phyloP scores from a whole-genome alignment of 2,888 invertebrate species.

The Harpagoxenus sublaevis region DNA sequence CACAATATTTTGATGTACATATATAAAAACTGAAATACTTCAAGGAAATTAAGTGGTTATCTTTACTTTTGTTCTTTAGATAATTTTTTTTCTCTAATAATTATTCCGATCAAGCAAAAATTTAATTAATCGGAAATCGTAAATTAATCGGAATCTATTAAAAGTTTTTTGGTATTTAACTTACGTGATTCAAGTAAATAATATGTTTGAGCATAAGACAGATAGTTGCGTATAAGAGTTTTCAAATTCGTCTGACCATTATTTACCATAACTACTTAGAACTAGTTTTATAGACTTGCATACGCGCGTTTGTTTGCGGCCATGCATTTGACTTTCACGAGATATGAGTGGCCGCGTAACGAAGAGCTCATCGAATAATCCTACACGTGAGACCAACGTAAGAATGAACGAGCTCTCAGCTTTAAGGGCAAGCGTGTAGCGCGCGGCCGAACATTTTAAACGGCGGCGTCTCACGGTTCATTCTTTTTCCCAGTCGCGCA shows the following conservation, averaged over 20 bases:
- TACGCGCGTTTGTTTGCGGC: background rate
- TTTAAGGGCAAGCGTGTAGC: slow-evolving; percentile 19
- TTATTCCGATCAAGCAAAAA: background rate
- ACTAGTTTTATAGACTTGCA: background rate
- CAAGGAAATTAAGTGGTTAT: background rate
- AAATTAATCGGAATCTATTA: background rate
- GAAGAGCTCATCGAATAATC: slow-evolving; percentile 10
- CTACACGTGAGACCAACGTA: background rate
- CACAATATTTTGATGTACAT: background rate
- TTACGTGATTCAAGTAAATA: background rate
- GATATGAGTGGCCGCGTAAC: background rate
- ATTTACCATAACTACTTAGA: slow-evolving; percentile 30
- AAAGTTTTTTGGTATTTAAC: background rate
- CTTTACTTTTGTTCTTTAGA: background rate
- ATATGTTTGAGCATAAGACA: background rate
- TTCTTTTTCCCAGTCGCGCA: slow-evolving; percentile 28
- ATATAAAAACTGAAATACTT: background rate
- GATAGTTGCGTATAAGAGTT: background rate
- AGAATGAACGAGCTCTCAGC: slow-evolving; percentile 4
- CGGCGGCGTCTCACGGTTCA: slow-evolving; percentile 32
- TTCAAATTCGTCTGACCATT: slow-evolving; percentile 35
- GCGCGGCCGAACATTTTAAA: slow-evolving; percentile 32
- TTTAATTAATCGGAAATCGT: background rate
- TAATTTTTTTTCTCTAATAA: background rate
- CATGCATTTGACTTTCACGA: background rate